Percentiles rank a stretch among this genome's conserved stretches.
Evolutionary conservation across 2,888 invertebrate species (phyloP).

Genomic region (Cheiracanthium punctorium): DNA sequence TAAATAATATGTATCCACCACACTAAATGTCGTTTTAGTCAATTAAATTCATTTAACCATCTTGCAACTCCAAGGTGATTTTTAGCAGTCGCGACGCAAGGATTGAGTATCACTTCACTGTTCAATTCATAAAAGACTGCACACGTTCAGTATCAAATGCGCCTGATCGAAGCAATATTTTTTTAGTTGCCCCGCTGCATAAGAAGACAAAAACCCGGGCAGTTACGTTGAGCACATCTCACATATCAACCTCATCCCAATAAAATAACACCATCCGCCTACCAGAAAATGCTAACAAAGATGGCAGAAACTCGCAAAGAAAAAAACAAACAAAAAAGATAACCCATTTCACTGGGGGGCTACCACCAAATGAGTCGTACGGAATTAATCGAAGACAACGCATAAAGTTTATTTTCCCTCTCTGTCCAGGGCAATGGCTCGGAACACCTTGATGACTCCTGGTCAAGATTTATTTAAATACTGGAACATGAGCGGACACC

Average conservation of each 20-base stretch:
- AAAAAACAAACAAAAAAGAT: no score
- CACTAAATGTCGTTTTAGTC: no score
- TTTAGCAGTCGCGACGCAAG: no score
- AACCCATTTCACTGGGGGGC: background rate
- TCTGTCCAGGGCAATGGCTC: conserved; percentile 45
- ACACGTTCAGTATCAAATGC: no score
- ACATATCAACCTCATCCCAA: background rate
- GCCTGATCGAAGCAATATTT: no score
- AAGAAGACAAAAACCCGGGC: no score
- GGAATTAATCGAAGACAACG: conserved; percentile 56
- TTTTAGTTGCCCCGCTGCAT: no score
- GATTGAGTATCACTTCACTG: no score
- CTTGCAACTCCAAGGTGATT: no score
- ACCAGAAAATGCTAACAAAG: background rate
- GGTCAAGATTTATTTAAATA: conserved; percentile 65
- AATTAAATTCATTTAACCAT: no score
- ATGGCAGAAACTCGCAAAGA: background rate
- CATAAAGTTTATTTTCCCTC: conserved; percentile 41
- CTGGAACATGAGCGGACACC: background rate
- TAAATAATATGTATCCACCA: no score
- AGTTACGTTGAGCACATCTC: background rate
- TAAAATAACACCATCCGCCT: background rate
- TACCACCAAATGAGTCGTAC: conserved; percentile 53
- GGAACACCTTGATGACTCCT: conserved; percentile 63
- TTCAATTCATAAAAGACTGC: no score